Conservation (phyloP, 2,113 vertebrate species). For the Phoxinus phoxinus region DNA sequence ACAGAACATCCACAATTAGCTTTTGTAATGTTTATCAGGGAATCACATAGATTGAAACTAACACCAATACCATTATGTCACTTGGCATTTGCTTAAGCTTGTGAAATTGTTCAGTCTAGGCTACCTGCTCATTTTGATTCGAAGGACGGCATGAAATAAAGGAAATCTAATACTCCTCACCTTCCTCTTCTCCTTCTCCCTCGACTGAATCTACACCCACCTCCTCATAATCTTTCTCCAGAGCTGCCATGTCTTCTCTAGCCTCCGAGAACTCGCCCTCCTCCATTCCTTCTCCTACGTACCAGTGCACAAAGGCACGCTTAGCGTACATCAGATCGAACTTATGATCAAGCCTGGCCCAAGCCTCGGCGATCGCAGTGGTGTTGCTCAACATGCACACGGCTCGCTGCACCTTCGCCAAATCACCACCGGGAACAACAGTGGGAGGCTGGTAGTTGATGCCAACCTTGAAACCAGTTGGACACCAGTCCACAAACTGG, state of each 20-base stretch:
- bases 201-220: slow-evolving; percentile 63
- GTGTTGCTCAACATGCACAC: slow-evolving; percentile 80
- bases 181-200: slow-evolving; percentile 57
- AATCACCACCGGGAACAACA: slow-evolving; percentile 77
- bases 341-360: slow-evolving; percentile 79
- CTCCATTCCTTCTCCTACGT: slow-evolving; percentile 81
- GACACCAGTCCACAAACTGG: no score
- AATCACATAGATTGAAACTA: background rate
- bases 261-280: slow-evolving; percentile 74
- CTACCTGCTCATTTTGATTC: background rate
- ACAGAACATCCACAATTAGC: background rate
- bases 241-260: slow-evolving; percentile 61
- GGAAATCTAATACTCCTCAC: slow-evolving; percentile 54
- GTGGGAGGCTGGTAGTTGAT: slow-evolving; percentile 63
- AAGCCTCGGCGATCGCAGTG: slow-evolving; percentile 79
- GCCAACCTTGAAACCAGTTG: no score
- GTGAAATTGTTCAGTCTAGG: background rate
- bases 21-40: background rate
- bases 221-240: slow-evolving; percentile 78
- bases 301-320: slow-evolving; percentile 80
- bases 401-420: slow-evolving; percentile 78
- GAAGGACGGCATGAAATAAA: background rate
- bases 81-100: background rate
- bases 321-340: slow-evolving; percentile 80
- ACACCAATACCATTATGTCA: background rate